Base-by-base conservation (phyloP, 2,888 invertebrate species). In the Pristionchus maxplancki region DNA sequence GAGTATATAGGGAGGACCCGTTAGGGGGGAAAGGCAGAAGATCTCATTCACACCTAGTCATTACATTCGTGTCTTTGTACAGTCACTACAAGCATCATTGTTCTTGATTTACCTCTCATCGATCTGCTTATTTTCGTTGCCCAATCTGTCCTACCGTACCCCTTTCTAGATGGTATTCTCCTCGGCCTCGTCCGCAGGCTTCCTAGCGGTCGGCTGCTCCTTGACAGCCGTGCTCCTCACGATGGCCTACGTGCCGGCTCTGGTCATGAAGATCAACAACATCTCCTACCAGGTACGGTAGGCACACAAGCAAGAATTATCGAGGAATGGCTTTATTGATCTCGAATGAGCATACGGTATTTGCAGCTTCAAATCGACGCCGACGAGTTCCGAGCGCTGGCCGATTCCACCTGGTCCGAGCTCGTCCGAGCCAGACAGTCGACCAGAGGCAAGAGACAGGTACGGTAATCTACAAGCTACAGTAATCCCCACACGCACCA, bases 371-470 rank as follows among this genome's bases (percentile, higher is more conserved):
- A 89, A 89, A 91, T 92, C 13, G 92, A 92, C 78, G 90, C 91
- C 13, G 92, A 92, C 82, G 92, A 92, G 71, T 92, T 92, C 89
- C 90, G 91, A 5, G 91, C 89, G 8, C 91, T 92, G 90, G 92
- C 92, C 67, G 92, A 92, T 74, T 90, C 90, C 58, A 92, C 92
- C 20, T 92, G 92, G 92, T 88, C 83, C 53, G 91, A 92, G 88
- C 85, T 92, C 82, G 89, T 91, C 48, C 89, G 89, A 71, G 90
- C 90, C 74, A 81, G 92, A 89, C 82, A 86, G 34, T n/a, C 78
- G 8, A 20, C 20, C 34, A 71, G 86, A 28, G 89, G 89, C n/a
- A 92, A 91, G 85, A 90, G 92, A 90, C 90, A 91, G 90, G 89
- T 89, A 37, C 31, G 48, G 67, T 48, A 74, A 37, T 40, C 1